These are phyloP conservation scores for Carpatolechia fugitivella DNA, from an alignment of 2,888 invertebrate genomes.

Conservation along the genomic window DNA sequence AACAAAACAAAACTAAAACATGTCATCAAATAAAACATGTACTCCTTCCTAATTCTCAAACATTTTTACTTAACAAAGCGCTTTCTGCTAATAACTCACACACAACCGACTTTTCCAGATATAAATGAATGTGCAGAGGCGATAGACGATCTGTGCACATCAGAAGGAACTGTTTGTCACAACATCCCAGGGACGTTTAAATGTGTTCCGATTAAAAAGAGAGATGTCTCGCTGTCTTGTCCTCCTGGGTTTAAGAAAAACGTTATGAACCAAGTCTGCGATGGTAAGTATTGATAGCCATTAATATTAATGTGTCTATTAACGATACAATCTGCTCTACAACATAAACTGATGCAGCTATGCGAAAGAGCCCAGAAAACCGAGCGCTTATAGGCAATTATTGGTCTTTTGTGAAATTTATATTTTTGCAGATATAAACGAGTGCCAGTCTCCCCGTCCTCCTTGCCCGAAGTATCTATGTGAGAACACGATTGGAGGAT, in stretches of 20 bases:
- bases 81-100: not conserved
- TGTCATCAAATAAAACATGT: too few relatives aligned
- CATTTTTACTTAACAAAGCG: too few relatives aligned
- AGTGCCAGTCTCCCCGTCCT: slow-evolving; percentile 81
- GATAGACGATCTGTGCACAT: slow-evolving; percentile 79
- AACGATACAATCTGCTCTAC: too few relatives aligned
- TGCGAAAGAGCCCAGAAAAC: too few relatives aligned
- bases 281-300: slow-evolving; percentile 57
- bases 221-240: slow-evolving; percentile 63
- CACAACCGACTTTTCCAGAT: slow-evolving; percentile 68
- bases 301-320: too few relatives aligned
- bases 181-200: slow-evolving; percentile 84
- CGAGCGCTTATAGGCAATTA: too few relatives aligned
- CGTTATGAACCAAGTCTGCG: slow-evolving; percentile 76
- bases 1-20: not conserved
- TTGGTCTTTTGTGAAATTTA: not conserved
- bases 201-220: slow-evolving; percentile 74
- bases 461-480: slow-evolving; percentile 73
- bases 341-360: too few relatives aligned
- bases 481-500: slow-evolving; percentile 73
- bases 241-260: slow-evolving; percentile 79
- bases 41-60: too few relatives aligned
- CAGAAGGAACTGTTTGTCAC: slow-evolving; percentile 80
- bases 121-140: slow-evolving; percentile 86
- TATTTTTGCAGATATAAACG: slow-evolving; percentile 89